Evolutionary conservation across 2,888 invertebrate species (phyloP).

Genomic region (Germaria angustata): DNA sequence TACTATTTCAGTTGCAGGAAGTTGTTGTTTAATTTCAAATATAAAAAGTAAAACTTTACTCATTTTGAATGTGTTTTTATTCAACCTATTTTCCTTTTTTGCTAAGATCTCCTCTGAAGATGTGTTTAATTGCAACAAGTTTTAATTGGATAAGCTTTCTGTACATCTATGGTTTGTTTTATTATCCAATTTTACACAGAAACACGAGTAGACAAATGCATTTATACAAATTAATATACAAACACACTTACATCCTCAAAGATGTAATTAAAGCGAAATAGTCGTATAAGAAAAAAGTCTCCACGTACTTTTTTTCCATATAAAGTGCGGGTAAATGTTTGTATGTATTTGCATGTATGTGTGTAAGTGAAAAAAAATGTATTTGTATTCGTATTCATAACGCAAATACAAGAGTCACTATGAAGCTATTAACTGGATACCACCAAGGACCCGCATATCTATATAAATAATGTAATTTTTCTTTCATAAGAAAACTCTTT

Average conservation of each 20-base stretch:
- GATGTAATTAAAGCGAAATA: conserved; percentile 10
- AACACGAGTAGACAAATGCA: conserved; percentile 4
- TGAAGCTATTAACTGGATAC: conserved; percentile 50
- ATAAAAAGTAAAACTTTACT: conserved; percentile 18
- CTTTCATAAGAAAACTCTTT: background rate
- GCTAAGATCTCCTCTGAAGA: conserved; percentile 48
- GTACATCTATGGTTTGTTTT: conserved; percentile 22
- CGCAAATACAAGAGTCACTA: conserved; percentile 49
- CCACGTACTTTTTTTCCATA: conserved; percentile 9
- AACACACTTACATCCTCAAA: background rate
- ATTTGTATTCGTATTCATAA: conserved; percentile 28
- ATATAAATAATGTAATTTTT: background rate
- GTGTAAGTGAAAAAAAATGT: background rate
- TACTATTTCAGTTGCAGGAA: background rate
- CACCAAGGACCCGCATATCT: conserved; percentile 50
- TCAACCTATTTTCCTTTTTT: conserved; percentile 1
- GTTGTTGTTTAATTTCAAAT: background rate
- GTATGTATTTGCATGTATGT: background rate
- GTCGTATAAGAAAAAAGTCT: conserved; percentile 26
- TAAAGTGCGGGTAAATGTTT: conserved; percentile 7
- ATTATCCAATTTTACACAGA: background rate
- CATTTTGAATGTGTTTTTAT: background rate
- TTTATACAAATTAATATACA: conserved; percentile 11
- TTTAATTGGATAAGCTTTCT: conserved; percentile 66
- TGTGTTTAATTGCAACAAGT: conserved; percentile 60